phyloP scores from a whole-genome alignment of 2,113 vertebrate species.

The Paracanthobrama guichenoti region DNA sequence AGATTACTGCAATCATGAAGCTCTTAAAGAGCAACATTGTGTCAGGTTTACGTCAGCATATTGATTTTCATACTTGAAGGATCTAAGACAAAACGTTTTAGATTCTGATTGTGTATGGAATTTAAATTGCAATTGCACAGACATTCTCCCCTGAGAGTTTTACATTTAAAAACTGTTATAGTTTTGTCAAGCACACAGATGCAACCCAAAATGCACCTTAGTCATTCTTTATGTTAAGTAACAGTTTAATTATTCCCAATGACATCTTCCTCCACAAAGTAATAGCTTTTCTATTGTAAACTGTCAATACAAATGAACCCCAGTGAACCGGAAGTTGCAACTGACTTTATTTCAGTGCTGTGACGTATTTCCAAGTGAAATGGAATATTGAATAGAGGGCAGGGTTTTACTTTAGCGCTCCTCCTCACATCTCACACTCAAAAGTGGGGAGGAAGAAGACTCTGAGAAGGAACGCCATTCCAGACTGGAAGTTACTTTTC shows the following conservation, averaged over 20 bases:
- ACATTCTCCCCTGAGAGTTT: conserved; percentile 1
- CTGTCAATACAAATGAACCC: background rate
- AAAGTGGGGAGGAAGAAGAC: too few relatives aligned
- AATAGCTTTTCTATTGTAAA: background rate
- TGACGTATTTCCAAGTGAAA: too few relatives aligned
- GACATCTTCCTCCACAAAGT: background rate
- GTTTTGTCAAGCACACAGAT: background rate
- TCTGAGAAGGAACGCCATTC: too few relatives aligned
- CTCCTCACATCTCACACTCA: too few relatives aligned
- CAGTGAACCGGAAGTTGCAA: too few relatives aligned
- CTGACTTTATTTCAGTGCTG: too few relatives aligned
- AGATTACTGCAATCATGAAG: background rate
- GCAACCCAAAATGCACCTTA: background rate
- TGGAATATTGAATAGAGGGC: too few relatives aligned
- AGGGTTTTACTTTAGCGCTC: too few relatives aligned
- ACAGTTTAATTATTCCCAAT: too few relatives aligned
- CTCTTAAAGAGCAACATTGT: conserved; percentile 9
- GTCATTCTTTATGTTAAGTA: background rate
- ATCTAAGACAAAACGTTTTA: conserved; percentile 29
- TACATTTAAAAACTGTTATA: background rate
- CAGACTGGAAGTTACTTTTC: too few relatives aligned
- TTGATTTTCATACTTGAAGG: conserved; percentile 24
- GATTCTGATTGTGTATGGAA: background rate
- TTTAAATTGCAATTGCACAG: conserved; percentile 8
- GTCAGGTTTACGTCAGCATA: conserved; percentile 14